Percentiles rank a stretch among this genome's conserved stretches.
Conservation (phyloP, 2,888 invertebrate genomes). For the Drosophila fungiperda region DNA sequence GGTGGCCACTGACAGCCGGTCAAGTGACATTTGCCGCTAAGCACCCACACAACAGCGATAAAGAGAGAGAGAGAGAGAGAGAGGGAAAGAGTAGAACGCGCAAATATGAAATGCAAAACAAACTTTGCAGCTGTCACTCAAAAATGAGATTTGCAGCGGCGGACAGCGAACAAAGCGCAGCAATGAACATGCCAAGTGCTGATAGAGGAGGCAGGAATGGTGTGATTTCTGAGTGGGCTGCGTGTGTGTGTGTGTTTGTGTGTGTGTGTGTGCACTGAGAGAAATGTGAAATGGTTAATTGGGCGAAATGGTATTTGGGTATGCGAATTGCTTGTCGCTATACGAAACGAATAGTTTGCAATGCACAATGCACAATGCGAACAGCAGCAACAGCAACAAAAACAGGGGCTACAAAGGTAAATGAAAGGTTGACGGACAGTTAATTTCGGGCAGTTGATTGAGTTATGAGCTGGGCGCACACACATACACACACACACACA, state of each 20-base stretch:
- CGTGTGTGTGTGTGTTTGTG: slow-evolving; percentile 19
- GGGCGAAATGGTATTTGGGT: slow-evolving; percentile 68
- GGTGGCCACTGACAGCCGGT: slow-evolving; percentile 62
- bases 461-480: slow-evolving; percentile 54
- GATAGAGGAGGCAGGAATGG: background rate
- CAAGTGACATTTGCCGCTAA: slow-evolving; percentile 76
- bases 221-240: background rate
- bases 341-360: slow-evolving; percentile 50
- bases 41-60: slow-evolving; percentile 28
- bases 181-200: slow-evolving; percentile 47
- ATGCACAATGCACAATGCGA: background rate
- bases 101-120: slow-evolving; percentile 82
- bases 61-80: background rate
- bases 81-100: slow-evolving; percentile 28
- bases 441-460: slow-evolving; percentile 69
- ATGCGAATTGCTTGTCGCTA: slow-evolving; percentile 46
- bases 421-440: slow-evolving; percentile 76
- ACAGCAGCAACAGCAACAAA: slow-evolving; percentile 8
- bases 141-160: slow-evolving; percentile 70
- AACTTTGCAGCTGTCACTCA: slow-evolving; percentile 81
- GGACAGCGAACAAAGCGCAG: slow-evolving; percentile 63
- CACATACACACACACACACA: background rate
- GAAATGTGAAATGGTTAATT: slow-evolving; percentile 72
- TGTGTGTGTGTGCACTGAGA: slow-evolving; percentile 61
- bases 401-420: slow-evolving; percentile 53